Conservation (phyloP, 2,113 vertebrate genomes). For the Dunckerocampus dactyliophorus region DNA sequence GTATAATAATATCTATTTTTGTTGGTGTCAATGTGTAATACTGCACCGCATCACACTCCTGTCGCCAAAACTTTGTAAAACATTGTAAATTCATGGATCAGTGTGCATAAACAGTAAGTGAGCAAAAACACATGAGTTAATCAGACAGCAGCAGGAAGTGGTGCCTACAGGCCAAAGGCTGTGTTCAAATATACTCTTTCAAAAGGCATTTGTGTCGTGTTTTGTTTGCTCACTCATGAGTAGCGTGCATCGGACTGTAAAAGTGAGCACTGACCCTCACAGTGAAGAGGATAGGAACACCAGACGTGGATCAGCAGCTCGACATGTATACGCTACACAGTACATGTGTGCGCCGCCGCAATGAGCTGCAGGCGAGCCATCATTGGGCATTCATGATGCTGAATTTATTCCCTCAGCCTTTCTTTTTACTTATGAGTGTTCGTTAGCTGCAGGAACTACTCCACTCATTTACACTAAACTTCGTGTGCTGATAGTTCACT, state of each 20-base stretch:
- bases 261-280: conserved; percentile 27
- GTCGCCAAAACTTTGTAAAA: too few relatives aligned
- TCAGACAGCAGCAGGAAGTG: not conserved
- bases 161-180: conserved; percentile 4
- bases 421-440: not conserved
- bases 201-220: conserved; percentile 9
- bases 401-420: conserved; percentile 2
- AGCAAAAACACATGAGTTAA: not conserved
- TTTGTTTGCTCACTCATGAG: conserved; percentile 17
- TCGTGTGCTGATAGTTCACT: too few relatives aligned
- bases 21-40: too few relatives aligned
- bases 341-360: not conserved
- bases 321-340: not conserved
- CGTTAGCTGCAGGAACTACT: too few relatives aligned
- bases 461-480: too few relatives aligned
- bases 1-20: too few relatives aligned
- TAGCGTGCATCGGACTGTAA: conserved; percentile 22
- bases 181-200: not conserved
- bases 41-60: too few relatives aligned
- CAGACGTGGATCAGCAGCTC: conserved; percentile 32
- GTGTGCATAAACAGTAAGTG: too few relatives aligned
- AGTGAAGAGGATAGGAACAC: conserved; percentile 29
- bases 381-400: too few relatives aligned
- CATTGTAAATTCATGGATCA: too few relatives aligned
- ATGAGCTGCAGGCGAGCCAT: conserved; percentile 2